phyloP scores from a whole-genome alignment of 2,888 invertebrate genomes.

The Caenorhabditis sp. region DNA sequence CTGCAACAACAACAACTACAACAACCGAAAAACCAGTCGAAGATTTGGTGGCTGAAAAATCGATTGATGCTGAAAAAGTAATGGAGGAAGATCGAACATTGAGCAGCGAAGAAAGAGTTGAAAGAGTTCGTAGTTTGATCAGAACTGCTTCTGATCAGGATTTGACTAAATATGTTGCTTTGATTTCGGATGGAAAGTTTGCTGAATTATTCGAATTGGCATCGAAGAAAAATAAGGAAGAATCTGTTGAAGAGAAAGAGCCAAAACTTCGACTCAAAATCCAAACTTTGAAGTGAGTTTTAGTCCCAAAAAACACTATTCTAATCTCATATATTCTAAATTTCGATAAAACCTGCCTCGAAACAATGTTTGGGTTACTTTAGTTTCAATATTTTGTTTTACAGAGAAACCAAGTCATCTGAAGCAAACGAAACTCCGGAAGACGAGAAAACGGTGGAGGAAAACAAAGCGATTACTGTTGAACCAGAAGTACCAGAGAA shows the following conservation, averaged over 20 bases:
- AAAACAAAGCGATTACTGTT: background rate
- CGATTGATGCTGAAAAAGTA: conserved; percentile 10
- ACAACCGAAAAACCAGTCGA: conserved; percentile 21
- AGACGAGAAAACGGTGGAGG: background rate
- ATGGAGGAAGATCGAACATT: conserved; percentile 2
- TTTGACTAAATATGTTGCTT: conserved; percentile 38
- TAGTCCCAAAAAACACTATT: too few relatives aligned
- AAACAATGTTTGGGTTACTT: too few relatives aligned
- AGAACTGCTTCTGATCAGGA: conserved; percentile 46
- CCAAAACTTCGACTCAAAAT: conserved; percentile 25
- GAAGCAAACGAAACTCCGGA: background rate
- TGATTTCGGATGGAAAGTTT: conserved; percentile 52
- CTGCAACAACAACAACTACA: conserved; percentile 3
- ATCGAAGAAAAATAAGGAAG: conserved; percentile 15
- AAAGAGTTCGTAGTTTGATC: conserved; percentile 42
- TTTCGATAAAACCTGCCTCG: too few relatives aligned
- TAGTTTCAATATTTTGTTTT: too few relatives aligned
- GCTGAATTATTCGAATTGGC: conserved; percentile 34
- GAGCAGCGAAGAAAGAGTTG: conserved; percentile 27
- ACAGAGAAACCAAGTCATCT: too few relatives aligned
- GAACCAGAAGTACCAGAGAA: background rate
- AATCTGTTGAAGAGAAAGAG: conserved; percentile 5
- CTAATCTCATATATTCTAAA: conserved; percentile 16
- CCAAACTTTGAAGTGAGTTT: conserved; percentile 14
- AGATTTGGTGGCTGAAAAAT: conserved; percentile 22